Base-by-base conservation (phyloP, 2,113 vertebrate species). In the Lipotes vexillifer region DNA sequence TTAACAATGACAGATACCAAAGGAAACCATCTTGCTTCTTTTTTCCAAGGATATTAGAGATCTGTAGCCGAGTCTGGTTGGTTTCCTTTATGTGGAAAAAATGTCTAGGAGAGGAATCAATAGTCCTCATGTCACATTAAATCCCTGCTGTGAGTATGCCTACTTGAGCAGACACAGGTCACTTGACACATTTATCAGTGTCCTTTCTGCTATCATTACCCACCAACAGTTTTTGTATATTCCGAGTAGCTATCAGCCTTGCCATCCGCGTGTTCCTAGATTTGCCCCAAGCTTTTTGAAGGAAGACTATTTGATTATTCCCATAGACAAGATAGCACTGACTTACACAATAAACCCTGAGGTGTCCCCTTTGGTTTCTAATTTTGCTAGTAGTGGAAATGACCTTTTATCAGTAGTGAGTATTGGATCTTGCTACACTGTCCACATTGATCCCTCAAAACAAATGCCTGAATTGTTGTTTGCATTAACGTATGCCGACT, bases 271-370 rank as follows among this genome's bases (percentile, higher is more conserved):
- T 25, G 17, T 93, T 83, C 96, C 94, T 66, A 96, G 78, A 95
- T 21, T 84, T 80, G 72, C 82, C 71, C 38, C 69, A 94, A 88
- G 44, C 46, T 93, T 88, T 81, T 27, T 38, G n/a, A 78, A 89
- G 66, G 15, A 74, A 61, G n/a, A 90, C 27, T 46, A 41, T 83
- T 82, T 81, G 82, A 57, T 84, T 98, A 68, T 94, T 97, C 88
- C 29, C 27, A 38, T 36, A 71, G 84, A 90, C 72, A 85, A 80
- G 49, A 71, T 72, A 49, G 0, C 10, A 8, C 89, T 93, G 71
- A 93, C 90, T 81, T 80, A 65, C 96, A 66, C 75, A 90, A 75
- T 74, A 96, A 80, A 94, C 96, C 95, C 66, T 96, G 21, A 44
- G 77, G 93, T 96, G n/a, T 88, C 95, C 57, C 72, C 27, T 97